Percentiles rank a stretch among this genome's conserved stretches.
Conservation (phyloP, 2,888 invertebrate genomes). For the Anoplius nigerrimus region DNA sequence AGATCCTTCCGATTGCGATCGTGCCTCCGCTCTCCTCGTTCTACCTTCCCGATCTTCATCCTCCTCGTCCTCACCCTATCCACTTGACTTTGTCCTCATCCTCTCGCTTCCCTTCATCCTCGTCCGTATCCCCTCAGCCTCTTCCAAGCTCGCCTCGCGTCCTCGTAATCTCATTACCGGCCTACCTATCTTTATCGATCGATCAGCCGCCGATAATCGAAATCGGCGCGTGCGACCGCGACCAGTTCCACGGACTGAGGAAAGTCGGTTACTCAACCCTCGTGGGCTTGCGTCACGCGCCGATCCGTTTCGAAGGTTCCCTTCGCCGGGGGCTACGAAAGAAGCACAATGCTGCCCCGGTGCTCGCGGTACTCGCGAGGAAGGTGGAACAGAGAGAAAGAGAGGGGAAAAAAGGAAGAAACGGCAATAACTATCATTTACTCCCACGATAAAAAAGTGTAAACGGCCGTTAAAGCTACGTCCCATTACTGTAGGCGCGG, state of each 20-base stretch:
- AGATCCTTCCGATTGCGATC: too few relatives aligned
- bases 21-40: too few relatives aligned
- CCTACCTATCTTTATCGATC: too few relatives aligned
- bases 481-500: not conserved
- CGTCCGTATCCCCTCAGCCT: not conserved
- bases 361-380: not conserved
- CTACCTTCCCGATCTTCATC: not conserved
- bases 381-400: slow-evolving; percentile 5
- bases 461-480: not conserved
- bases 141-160: too few relatives aligned
- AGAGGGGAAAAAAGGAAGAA: slow-evolving; percentile 10
- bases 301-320: slow-evolving; percentile 7
- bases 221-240: not conserved
- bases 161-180: too few relatives aligned
- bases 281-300: too few relatives aligned
- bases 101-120: not conserved
- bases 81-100: not conserved
- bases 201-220: slow-evolving; percentile 14
- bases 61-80: not conserved
- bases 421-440: slow-evolving; percentile 16
- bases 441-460: slow-evolving; percentile 9
- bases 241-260: slow-evolving; percentile 4
- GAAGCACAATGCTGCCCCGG: too few relatives aligned
- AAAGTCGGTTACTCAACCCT: slow-evolving; percentile 3
- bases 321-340: slow-evolving; percentile 7